Evolutionary conservation across 2,888 invertebrate genomes (phyloP).

Genomic region (Synanthedon formicaeformis): DNA sequence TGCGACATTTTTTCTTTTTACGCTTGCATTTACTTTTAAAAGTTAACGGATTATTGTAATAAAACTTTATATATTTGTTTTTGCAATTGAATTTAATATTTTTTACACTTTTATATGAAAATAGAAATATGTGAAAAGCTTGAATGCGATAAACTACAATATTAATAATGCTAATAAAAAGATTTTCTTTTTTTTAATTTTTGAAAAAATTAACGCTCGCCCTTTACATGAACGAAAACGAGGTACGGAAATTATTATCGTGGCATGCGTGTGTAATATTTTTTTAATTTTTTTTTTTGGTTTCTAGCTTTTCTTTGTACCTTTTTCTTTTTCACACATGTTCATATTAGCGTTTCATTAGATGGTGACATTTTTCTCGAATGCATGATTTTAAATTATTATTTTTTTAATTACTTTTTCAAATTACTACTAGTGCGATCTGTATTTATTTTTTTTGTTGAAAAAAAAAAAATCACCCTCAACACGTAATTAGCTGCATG

Average conservation of each 20-base stretch:
- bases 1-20: not conserved
- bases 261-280: constrained; percentile 40
- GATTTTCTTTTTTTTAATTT: constrained; percentile 21
- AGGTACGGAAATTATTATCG: constrained; percentile 32
- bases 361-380: constrained; percentile 3
- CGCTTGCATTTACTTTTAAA: not conserved
- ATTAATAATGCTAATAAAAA: constrained; percentile 54
- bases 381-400: not conserved
- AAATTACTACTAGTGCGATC: no score
- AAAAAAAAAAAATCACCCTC: no score
- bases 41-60: not conserved
- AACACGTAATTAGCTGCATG: no score
- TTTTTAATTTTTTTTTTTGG: constrained; percentile 14
- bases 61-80: constrained; percentile 1
- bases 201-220: constrained; percentile 5
- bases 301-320: constrained; percentile 10
- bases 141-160: constrained; percentile 42
- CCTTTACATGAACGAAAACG: constrained; percentile 3
- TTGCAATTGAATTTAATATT: constrained; percentile 1
- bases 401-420: no score
- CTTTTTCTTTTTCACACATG: constrained; percentile 41
- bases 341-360: constrained; percentile 35
- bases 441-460: no score
- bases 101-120: constrained; percentile 9
- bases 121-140: constrained; percentile 23